Evolutionary conservation across 2,888 invertebrate species (phyloP), one percentile per base, ranked within the genome.

Genomic region (Eumacrocentrus americanus): DNA sequence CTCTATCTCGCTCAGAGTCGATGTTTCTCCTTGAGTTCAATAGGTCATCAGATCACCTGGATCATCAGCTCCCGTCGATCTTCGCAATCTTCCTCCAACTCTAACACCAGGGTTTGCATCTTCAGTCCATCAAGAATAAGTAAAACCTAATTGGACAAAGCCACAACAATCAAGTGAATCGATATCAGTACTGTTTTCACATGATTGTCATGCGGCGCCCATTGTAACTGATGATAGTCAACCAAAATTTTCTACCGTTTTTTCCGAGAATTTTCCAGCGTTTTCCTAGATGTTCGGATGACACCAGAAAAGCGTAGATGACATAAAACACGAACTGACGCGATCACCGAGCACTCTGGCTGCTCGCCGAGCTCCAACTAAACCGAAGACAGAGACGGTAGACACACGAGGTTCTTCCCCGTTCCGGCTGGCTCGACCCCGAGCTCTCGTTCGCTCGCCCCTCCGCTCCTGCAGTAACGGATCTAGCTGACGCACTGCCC

Each of bases 331-430:
- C 16, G 29, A 54, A 58, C 37, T 51, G 34, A 58, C 53, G 62
- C 64, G 53, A 63, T 55, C 46, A 64, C 52, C 66, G 66, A 66
- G 69, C 71, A 66, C 69, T 74, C 72, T 74, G 72, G 70, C 70
- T 65, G 73, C 75, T 69, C 72, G 77, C 70, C 74, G 71, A 75
- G 72, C 74, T 72, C 72, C 66, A 69, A 76, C 73, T 74, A 65
- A 72, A 70, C 61, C 60, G 56, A 69, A 67, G 69, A 72, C 69
- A 69, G 69, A 70, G 71, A 67, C 61, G 69, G 70, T 64, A 69
- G 66, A 70, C 58, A 61, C 60, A 63, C 66, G 64, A 64, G 65
- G 63, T 66, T 62, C 62, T 65, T 59, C 50, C 56, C 57, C 64
- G 64, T 61, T 67, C 58, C 63, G 60, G 58, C 61, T 62, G 62